phyloP scores from a whole-genome alignment of 2,113 vertebrate genomes.

The Piprites chloris region DNA sequence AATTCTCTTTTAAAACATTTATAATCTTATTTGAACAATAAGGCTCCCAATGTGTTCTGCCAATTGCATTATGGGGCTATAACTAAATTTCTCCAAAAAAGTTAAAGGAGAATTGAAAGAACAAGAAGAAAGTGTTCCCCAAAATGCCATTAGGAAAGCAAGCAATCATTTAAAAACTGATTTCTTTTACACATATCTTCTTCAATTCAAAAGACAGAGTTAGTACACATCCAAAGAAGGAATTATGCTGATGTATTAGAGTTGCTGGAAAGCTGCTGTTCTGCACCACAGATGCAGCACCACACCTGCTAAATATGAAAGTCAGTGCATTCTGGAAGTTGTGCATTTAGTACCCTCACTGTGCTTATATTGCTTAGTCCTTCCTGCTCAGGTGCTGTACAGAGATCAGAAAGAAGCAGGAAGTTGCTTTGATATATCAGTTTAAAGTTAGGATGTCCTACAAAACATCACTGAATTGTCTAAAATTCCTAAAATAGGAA shows the following conservation, averaged over 20 bases:
- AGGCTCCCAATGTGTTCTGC: background rate
- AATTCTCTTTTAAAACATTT: background rate
- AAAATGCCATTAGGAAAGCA: constrained; percentile 11
- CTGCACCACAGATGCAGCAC: background rate
- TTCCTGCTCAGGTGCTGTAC: background rate
- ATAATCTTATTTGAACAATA: background rate
- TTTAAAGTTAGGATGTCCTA: background rate
- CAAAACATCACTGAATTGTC: background rate
- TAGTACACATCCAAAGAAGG: background rate
- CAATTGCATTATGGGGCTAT: background rate
- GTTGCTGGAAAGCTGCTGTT: background rate
- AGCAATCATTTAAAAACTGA: background rate
- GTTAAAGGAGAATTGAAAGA: background rate
- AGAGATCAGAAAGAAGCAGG: background rate
- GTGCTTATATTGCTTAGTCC: rapidly evolving
- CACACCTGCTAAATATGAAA: background rate
- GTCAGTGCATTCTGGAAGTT: background rate
- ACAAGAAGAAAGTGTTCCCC: background rate
- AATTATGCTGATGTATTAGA: background rate
- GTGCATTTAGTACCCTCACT: background rate
- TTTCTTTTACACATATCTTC: background rate
- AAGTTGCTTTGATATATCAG: background rate
- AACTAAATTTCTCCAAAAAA: background rate
- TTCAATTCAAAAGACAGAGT: background rate
- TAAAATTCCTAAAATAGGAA: background rate